phyloP scores from a whole-genome alignment of 2,113 vertebrate genomes.

The Crotophaga sulcirostris region DNA sequence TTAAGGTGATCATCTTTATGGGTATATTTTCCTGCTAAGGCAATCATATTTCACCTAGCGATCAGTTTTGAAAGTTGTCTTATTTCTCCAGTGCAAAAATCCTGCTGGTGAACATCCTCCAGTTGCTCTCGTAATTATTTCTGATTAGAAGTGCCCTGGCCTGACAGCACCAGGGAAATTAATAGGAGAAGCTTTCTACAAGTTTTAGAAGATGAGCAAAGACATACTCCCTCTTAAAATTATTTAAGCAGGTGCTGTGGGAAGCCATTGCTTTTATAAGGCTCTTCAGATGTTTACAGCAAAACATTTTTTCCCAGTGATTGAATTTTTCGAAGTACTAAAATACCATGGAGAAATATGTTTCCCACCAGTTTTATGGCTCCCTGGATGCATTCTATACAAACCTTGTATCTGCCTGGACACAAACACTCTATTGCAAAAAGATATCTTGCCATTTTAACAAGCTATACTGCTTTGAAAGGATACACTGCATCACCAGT shows the following conservation, averaged over 20 bases:
- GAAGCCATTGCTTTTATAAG: constrained; percentile 74
- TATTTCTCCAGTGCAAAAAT: background rate
- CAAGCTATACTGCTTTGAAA: constrained; percentile 62
- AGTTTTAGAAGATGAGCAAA: constrained; percentile 46
- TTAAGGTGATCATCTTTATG: background rate
- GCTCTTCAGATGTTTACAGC: constrained; percentile 77
- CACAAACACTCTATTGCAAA: constrained; percentile 70
- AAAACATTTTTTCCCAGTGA: constrained; percentile 77
- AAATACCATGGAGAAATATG: constrained; percentile 75
- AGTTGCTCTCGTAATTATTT: constrained; percentile 41
- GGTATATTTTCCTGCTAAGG: background rate
- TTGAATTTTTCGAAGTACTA: constrained; percentile 78
- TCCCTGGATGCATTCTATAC: constrained; percentile 63
- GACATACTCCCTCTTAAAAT: constrained; percentile 62
- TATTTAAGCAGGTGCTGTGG: constrained; percentile 70
- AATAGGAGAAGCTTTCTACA: constrained; percentile 43
- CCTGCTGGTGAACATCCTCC: background rate
- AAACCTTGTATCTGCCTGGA: constrained; percentile 69
- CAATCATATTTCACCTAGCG: background rate
- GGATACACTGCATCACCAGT: constrained; percentile 15
- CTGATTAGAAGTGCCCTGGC: constrained; percentile 45
- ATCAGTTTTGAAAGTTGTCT: background rate
- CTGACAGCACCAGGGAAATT: constrained; percentile 56
- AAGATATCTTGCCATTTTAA: constrained; percentile 64
- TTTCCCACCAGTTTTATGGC: constrained; percentile 73